Evolutionary conservation across 2,113 vertebrate species (phyloP), one percentile per base, ranked within the genome.

Genomic region (Callaeas wilsoni): DNA sequence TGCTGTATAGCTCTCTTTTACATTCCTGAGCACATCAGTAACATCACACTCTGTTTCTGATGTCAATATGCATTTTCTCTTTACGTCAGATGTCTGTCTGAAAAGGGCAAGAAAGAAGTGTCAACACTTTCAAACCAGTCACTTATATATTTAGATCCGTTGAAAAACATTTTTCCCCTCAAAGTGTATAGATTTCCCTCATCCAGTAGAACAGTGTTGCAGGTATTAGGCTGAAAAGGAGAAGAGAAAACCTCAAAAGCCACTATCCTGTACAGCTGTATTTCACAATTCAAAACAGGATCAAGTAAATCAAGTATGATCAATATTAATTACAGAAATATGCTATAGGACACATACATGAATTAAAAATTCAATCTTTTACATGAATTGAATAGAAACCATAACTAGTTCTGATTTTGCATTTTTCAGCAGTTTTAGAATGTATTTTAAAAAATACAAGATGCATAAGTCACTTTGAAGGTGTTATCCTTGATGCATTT

Each of bases 31-130:
- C 6, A 42, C 92, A 4, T 84, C 90, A 8, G 99, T 98, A 89
- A 99, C 96, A 68, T 99, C 99, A 32, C 99, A 99, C 32, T 97
- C 94, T 0, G 98, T 99, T 15, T 69, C 62, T 26, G 10, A 33
- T 3, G 76, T 98, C 5, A 9, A 69, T 82, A 98, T 94, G 63
- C 99, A 99, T 57, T 94, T 98, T 53, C 41, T 98, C 90, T 97
- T 77, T 16, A 91, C 94, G 65, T 98, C 14, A 46, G 82, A 92
- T 19, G 3, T 77, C 77, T 3, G 74, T 2, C 99, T 99, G 88
- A 64, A 97, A 95, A 85, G 59, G 76, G 14, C 29, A 84, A 91
- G 49, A 89, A 30, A 68, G 44, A 90, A 87, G n/a, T 1, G 39
- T 87, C 78, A 96, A 23, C 6, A 17, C 60, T 67, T 94, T 68